Evolutionary conservation across 2,888 invertebrate species (phyloP), one percentile per base, ranked within the genome.

Genomic region (Orchesellides sinensis): DNA sequence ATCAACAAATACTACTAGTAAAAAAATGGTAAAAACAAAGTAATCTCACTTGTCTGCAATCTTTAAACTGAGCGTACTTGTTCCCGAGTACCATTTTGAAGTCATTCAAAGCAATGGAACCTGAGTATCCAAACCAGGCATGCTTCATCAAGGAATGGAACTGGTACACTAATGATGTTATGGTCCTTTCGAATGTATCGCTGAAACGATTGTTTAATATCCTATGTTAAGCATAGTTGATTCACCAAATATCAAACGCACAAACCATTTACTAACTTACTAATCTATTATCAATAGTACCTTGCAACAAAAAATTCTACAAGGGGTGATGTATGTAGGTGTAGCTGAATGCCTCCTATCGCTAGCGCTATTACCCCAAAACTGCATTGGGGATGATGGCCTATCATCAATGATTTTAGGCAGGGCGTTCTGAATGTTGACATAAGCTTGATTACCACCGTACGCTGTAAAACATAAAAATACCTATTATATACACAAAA

Each of bases 41-140:
- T n/a, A n/a, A n/a, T n/a, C 56, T 83, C 89, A 93, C 93, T 91
- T 93, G 93, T 89, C 93, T 89, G 81, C 92, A 92, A 89, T 93
- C 93, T 88, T 92, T 92, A 88, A 93, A 93, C 89, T 93, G 93
- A 1, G 92, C 90, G 88, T 92, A 92, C 87, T 92, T 92, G 6
- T 91, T 89, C 0, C 92, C 93, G 61, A 93, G 90, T 1, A 92
- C 91, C 81, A 92, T 91, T 88, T 93, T 93, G 87, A 93, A 93
- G 83, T 92, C 92, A 12, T 72, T 52, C 25, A 86, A 74, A 17
- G 68, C 63, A 17, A 87, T 81, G 70, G 85, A 65, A 25, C 63
- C 45, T 40, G 83, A 23, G 4, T 69, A 40, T 29, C 87, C 88
- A 17, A 68, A 78, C 88, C 88, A 88, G 14, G 85, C 86, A 47